Conservation (phyloP, 1,140 invertebrate species). For the Tachypleus tridentatus region DNA sequence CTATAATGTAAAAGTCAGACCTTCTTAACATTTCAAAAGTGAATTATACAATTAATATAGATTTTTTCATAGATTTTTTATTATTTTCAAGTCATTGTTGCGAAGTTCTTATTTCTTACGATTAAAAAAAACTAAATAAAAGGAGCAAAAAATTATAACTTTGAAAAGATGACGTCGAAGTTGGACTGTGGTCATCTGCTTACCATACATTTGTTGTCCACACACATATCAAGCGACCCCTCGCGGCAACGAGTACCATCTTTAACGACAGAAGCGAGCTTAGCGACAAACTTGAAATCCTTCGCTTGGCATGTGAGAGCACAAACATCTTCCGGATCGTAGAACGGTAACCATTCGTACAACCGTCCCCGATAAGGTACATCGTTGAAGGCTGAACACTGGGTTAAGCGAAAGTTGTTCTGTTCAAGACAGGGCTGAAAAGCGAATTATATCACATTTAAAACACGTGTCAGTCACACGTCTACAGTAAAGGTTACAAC, state of each 20-base stretch:
- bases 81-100: too few relatives aligned
- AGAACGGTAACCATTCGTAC: slow-evolving; percentile 73
- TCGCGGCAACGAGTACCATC: slow-evolving; percentile 74
- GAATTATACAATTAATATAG: too few relatives aligned
- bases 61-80: too few relatives aligned
- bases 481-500: too few relatives aligned
- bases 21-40: too few relatives aligned
- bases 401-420: slow-evolving; percentile 58
- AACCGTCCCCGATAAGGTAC: slow-evolving; percentile 63
- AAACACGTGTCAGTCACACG: too few relatives aligned
- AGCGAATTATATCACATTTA: background rate
- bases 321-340: slow-evolving; percentile 68
- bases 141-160: too few relatives aligned
- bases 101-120: too few relatives aligned
- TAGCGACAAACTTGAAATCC: slow-evolving; percentile 49
- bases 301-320: slow-evolving; percentile 64
- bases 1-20: too few relatives aligned
- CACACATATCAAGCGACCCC: slow-evolving; percentile 75
- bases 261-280: slow-evolving; percentile 62
- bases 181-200: background rate
- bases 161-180: too few relatives aligned
- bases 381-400: slow-evolving; percentile 65
- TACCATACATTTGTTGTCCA: slow-evolving; percentile 78
- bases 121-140: too few relatives aligned
- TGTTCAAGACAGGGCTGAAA: slow-evolving; percentile 62